phyloP scores from a whole-genome alignment of 2,797 vertebrate species.

The Peromyscus melanophrys region DNA sequence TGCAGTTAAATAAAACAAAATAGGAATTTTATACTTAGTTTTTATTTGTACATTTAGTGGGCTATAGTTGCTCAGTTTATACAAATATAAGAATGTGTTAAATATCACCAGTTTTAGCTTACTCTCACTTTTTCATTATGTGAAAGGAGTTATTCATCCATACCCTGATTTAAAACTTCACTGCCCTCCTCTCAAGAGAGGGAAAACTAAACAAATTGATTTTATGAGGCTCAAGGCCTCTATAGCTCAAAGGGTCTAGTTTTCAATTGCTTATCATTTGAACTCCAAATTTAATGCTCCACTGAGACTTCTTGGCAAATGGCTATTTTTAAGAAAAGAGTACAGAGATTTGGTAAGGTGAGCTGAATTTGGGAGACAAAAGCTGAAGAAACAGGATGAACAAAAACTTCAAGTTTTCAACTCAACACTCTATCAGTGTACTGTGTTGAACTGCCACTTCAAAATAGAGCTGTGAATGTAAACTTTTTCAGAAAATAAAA shows the following conservation, averaged over 20 bases:
- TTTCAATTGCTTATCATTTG: conserved; percentile 55
- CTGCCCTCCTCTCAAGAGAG: neutral
- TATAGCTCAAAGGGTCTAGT: neutral
- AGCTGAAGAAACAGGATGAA: accelerated
- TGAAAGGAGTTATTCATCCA: neutral
- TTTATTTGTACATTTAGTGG: neutral
- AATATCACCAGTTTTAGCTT: conserved; percentile 17
- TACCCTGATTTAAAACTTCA: conserved; percentile 37
- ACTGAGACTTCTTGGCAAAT: neutral
- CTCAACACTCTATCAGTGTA: neutral
- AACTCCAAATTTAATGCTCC: conserved; percentile 33
- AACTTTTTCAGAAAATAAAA: neutral
- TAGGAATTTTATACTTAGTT: neutral
- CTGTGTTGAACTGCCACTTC: neutral
- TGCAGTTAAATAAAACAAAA: conserved; percentile 4
- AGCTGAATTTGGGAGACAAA: neutral
- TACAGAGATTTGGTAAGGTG: neutral
- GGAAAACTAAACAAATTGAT: conserved; percentile 17
- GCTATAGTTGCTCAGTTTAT: neutral
- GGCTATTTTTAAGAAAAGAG: neutral
- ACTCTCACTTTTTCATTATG: conserved; percentile 51
- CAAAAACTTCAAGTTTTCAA: neutral
- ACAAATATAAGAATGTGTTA: conserved; percentile 1
- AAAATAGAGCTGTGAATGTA: neutral
- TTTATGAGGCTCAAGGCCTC: conserved; percentile 17